A percentile compares a stretch with the other conserved stretches of the same genome.
Evolutionary conservation across 2,797 vertebrate genomes (phyloP).

Genomic region (Labroides dimidiatus): DNA sequence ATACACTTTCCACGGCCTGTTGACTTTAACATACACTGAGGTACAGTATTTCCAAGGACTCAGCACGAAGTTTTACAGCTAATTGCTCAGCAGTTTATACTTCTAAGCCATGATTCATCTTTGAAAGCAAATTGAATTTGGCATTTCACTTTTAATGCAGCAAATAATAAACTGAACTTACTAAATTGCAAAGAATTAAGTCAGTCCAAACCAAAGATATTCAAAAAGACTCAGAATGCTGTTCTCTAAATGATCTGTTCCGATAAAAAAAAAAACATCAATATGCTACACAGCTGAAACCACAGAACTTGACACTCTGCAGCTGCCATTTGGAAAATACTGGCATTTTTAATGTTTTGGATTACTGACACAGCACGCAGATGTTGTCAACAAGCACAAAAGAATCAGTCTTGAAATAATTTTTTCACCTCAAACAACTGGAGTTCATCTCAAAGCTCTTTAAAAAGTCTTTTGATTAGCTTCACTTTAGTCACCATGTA

Average conservation of each 20-base stretch:
- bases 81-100: slow-evolving; percentile 40
- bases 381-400: slow-evolving; percentile 61
- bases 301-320: slow-evolving; percentile 77
- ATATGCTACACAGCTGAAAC: slow-evolving; percentile 81
- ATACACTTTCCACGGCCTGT: slow-evolving; percentile 38
- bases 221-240: slow-evolving; percentile 55
- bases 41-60: slow-evolving; percentile 30
- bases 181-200: slow-evolving; percentile 49
- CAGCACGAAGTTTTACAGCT: slow-evolving; percentile 27
- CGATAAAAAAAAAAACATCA: slow-evolving; percentile 79
- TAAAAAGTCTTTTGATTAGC: not conserved
- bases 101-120: slow-evolving; percentile 33
- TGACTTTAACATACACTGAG: slow-evolving; percentile 23
- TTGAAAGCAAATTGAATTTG: slow-evolving; percentile 46
- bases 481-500: slow-evolving; percentile 12
- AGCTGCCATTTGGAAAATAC: slow-evolving; percentile 80
- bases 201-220: slow-evolving; percentile 60
- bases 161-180: slow-evolving; percentile 49
- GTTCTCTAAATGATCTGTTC: slow-evolving; percentile 63
- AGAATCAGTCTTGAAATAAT: slow-evolving; percentile 39
- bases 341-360: slow-evolving; percentile 70
- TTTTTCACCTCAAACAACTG: slow-evolving; percentile 42
- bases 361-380: slow-evolving; percentile 58
- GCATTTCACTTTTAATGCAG: slow-evolving; percentile 40
- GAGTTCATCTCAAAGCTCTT: not conserved